Evolutionary conservation across 2,113 vertebrate species (phyloP), one percentile per base, ranked within the genome.

Genomic region (Urocitellus parryii): DNA sequence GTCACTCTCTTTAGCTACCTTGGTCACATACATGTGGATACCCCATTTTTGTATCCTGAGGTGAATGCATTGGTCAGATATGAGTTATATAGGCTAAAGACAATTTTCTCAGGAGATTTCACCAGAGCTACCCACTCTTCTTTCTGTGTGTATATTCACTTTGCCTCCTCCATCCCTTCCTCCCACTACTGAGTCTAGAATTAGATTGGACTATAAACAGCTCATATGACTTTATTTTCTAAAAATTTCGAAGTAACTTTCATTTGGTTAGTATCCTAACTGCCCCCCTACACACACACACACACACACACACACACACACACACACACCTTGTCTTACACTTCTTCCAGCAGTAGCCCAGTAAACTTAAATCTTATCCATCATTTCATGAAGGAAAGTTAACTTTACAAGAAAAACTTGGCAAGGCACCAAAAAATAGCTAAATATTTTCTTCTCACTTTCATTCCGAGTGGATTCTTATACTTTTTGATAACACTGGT

Each of bases 201-300:
- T 98, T 98, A 98, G 97, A 97, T 96, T 96, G 96, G 89, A 96
- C 93, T 97, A 97, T 97, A 98, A 98, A 97, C 96, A 95, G 96
- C 97, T 95, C 95, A 65, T 96, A 97, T 96, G 97, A 96, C 93
- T 96, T 98, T 97, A 96, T 97, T 96, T 95, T 96, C 96, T 97
- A 97, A 98, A 97, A 97, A 95, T 83, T 96, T 96, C 95, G 51
- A 95, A 96, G 74, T 95, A 82, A 80, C 37, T 96, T 92, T 91
- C 27, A 76, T 86, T 95, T 80, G 70, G 24, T 95, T 89, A 89
- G 82, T 91, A 92, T 79, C 58, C 25, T 93, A 91, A 91, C 53
- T 70, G 70, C 51, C n/a, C 4, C 48, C 61, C 13, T 63, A 51
- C 63, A 58, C 45, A 72, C 10, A 67, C 63, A 56, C 39, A 39